A percentile compares a stretch with the other conserved stretches of the same genome.
Evolutionary conservation across 2,797 vertebrate species (phyloP).

Genomic region (Lacerta agilis): DNA sequence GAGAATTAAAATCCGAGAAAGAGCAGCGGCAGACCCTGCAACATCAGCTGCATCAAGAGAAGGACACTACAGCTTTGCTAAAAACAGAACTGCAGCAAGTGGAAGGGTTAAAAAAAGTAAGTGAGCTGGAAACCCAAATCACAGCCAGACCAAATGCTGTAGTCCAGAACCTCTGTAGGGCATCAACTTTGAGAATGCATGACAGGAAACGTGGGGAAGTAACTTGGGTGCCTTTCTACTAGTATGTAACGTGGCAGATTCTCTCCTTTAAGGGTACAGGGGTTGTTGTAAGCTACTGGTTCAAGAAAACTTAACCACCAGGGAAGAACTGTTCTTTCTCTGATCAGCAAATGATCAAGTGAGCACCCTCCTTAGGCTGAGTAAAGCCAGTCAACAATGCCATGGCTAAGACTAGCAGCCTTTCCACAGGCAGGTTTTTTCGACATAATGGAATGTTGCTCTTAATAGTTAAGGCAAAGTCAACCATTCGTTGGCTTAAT

Average conservation of each 20-base stretch:
- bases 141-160: too few relatives aligned
- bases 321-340: background rate
- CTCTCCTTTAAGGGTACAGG: background rate
- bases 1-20: slow-evolving; percentile 89
- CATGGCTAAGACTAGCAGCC: too few relatives aligned
- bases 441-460: background rate
- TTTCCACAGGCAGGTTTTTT: background rate
- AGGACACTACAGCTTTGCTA: slow-evolving; percentile 88
- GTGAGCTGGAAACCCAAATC: accelerated
- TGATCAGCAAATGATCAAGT: background rate
- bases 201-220: background rate
- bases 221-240: background rate
- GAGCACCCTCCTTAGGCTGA: background rate
- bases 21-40: slow-evolving; percentile 92
- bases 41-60: slow-evolving; percentile 88
- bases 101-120: slow-evolving; percentile 88
- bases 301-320: too few relatives aligned
- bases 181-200: too few relatives aligned
- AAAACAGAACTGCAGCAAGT: slow-evolving; percentile 93
- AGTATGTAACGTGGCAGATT: background rate
- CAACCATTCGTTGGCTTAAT: background rate
- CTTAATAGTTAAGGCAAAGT: background rate
- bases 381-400: background rate
- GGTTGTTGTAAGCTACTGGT: background rate
- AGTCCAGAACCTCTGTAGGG: too few relatives aligned